Percentiles rank a stretch among this genome's conserved stretches.
Evolutionary conservation across 2,113 vertebrate genomes (phyloP).

Genomic region (Oreochromis spilurus): DNA sequence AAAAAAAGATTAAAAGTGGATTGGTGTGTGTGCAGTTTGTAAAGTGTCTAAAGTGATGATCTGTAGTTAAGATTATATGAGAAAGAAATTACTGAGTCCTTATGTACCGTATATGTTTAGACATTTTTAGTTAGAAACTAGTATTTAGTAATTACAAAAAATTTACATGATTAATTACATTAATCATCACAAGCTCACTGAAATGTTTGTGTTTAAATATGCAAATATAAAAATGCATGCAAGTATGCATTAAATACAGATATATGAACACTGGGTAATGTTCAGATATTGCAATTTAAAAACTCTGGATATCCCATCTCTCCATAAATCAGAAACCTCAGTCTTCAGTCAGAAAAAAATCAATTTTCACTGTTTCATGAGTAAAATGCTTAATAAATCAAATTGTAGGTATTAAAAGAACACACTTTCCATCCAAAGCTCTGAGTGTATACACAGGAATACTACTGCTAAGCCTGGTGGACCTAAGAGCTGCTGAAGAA

Average conservation of each 20-base stretch:
- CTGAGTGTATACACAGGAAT: background rate
- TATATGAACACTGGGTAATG: background rate
- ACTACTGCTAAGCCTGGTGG: background rate
- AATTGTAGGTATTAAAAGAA: background rate
- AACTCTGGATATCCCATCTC: background rate
- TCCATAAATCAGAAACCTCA: background rate
- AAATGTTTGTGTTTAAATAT: background rate
- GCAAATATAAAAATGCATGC: background rate
- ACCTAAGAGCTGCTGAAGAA: background rate
- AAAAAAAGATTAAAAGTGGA: background rate
- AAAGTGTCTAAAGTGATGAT: background rate
- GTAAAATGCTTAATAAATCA: background rate
- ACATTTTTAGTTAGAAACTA: background rate
- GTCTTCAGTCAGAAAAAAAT: background rate
- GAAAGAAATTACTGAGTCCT: background rate
- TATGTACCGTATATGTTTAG: background rate
- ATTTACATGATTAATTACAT: background rate
- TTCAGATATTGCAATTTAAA: background rate
- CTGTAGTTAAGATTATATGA: background rate
- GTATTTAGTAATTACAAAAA: background rate
- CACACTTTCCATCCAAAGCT: accelerated
- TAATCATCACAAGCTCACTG: background rate
- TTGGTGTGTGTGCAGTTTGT: background rate
- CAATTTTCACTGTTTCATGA: background rate
- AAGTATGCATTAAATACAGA: background rate